Percentiles rank a stretch among this genome's conserved stretches.
Conservation (phyloP, 2,113 vertebrate species). For the Peromyscus polionotus region DNA sequence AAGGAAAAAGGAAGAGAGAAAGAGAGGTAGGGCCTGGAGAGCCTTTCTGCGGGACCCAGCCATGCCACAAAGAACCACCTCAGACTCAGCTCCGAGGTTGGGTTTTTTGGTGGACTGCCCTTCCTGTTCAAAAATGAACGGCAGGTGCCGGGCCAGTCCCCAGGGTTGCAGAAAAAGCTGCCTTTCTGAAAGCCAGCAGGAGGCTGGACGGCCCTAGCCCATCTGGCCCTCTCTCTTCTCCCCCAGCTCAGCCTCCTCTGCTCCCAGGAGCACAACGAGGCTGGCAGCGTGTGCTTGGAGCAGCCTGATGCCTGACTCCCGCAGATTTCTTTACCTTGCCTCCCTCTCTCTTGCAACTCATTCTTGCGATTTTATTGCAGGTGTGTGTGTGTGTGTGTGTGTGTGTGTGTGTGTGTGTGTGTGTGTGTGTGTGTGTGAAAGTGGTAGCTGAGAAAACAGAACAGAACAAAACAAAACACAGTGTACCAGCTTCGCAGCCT, state of each 20-base stretch:
- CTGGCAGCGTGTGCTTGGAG: not conserved
- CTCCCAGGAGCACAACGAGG: not conserved
- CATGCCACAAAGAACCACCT: not conserved
- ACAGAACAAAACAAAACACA: conserved; percentile 30
- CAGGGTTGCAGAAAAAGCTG: not conserved
- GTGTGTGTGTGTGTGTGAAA: not conserved
- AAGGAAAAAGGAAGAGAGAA: not conserved
- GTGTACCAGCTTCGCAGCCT: conserved; percentile 18
- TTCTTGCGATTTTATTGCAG: not conserved
- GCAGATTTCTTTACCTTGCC: not conserved
- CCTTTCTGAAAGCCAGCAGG: not conserved
- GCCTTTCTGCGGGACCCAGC: not conserved
- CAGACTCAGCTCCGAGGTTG: not conserved
- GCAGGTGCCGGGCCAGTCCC: not conserved
- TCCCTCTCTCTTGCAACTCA: not conserved
- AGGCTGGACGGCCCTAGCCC: not conserved
- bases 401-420: too few relatives aligned
- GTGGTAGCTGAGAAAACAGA: conserved; percentile 23
- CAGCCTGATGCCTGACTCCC: not conserved
- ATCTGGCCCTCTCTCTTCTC: not conserved
- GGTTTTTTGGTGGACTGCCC: not conserved
- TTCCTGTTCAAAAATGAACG: not conserved
- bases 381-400: too few relatives aligned
- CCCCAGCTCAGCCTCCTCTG: not conserved
- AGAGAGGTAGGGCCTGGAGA: not conserved